Evolutionary conservation across 2,113 vertebrate species (phyloP), one percentile per base, ranked within the genome.

Genomic region (Callaeas wilsoni): DNA sequence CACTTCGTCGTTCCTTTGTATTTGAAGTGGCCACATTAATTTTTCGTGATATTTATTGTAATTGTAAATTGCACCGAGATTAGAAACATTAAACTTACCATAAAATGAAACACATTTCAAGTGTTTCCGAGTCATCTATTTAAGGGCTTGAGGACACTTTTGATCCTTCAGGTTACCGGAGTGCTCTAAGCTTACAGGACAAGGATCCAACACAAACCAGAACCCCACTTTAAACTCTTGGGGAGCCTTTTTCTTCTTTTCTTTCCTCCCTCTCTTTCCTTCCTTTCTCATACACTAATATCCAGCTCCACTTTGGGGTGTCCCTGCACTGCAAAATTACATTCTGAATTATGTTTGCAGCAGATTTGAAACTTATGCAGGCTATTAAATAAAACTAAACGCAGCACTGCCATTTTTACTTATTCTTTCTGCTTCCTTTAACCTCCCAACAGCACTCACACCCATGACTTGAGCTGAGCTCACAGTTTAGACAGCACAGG

Each of bases 11-110:
- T 95, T 90, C 42, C 91, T 95, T 91, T 97, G 91, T 92, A 95
- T 97, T 94, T 97, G 94, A 96, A 96, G 92, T 96, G 94, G 89
- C 84, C 94, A 94, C 95, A 95, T 95, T 91, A 85, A 95, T 97
- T 95, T 96, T 79, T 93, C 4, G 74, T 92, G 75, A 86, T 96
- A 97, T 96, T 97, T 97, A 84, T 96, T 97, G 92, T 93, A 93
- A 94, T 89, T 96, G 93, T 83, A 96, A 96, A 97, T 96, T 96
- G 90, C 67, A 44, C 69, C 0, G 7, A 94, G 92, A 94, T 96
- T 96, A 95, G 95, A 95, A 91, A 91, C 94, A 87, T 94, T 95
- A 95, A 84, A 93, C 76, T 87, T 55, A 49, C 50, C 79, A 87
- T 95, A 95, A 96, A 97, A 91, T 78, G 90, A 95, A 95, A 88